Percentiles rank a stretch among this genome's conserved stretches.
phyloP scores from a whole-genome alignment of 2,113 vertebrate species.

The Oceanites oceanicus region DNA sequence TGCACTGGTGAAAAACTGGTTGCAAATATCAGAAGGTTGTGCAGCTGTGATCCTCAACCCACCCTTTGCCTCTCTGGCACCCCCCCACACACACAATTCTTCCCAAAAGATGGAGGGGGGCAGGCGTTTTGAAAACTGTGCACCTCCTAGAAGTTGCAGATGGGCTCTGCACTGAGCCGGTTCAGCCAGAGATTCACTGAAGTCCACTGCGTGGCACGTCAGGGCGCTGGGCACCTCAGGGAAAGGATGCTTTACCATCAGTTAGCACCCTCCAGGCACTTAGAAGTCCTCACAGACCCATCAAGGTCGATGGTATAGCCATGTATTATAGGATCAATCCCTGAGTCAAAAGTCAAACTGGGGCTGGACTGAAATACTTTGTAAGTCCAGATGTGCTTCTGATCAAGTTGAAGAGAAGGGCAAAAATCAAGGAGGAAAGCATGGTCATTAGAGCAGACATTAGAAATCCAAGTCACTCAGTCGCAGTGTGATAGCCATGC shows the following conservation, averaged over 20 bases:
- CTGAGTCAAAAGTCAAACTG: background rate
- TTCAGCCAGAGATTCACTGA: background rate
- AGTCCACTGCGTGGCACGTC: background rate
- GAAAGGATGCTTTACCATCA: background rate
- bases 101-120: background rate
- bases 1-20: background rate
- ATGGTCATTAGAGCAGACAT: background rate
- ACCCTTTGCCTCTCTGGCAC: background rate
- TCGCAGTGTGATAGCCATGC: background rate
- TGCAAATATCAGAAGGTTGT: background rate
- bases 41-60: background rate
- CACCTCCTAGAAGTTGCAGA: background rate
- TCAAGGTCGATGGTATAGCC: fast-evolving
- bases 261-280: background rate
- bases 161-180: fast-evolving
- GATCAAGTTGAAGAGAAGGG: background rate
- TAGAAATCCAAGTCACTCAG: background rate
- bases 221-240: background rate
- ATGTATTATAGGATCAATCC: background rate
- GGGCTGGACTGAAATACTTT: background rate
- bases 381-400: background rate
- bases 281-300: background rate
- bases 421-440: background rate
- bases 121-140: background rate
- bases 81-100: fast-evolving